Evolutionary conservation across 2,797 vertebrate genomes (phyloP).

Genomic region (Tarsius wallacei): DNA sequence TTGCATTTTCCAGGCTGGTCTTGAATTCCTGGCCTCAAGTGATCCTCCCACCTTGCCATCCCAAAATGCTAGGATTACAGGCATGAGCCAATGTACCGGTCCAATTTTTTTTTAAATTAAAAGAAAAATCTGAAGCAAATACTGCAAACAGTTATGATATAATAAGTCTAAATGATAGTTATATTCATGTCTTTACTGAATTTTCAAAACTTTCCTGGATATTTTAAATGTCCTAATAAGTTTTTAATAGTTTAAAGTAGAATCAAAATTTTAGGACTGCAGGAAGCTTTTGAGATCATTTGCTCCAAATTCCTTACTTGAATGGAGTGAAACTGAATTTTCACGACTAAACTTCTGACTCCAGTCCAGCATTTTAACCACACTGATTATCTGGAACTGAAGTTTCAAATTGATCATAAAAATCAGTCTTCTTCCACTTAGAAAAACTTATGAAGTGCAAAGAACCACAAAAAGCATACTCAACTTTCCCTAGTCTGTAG

Average conservation of each 20-base stretch:
- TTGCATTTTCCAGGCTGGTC: too few relatives aligned
- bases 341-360: neutral
- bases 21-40: too few relatives aligned
- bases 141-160: neutral
- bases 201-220: neutral
- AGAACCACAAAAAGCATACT: neutral
- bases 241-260: neutral
- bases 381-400: neutral
- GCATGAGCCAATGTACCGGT: too few relatives aligned
- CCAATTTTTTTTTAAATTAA: neutral
- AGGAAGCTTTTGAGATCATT: slow-evolving; percentile 17
- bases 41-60: too few relatives aligned
- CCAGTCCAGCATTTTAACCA: neutral
- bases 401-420: neutral
- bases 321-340: neutral
- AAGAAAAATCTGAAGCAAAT: slow-evolving; percentile 35
- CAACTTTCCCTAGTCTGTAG: neutral
- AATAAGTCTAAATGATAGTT: neutral
- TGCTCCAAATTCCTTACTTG: neutral
- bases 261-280: neutral
- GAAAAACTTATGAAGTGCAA: neutral
- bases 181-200: neutral
- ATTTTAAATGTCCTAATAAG: neutral
- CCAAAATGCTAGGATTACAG: too few relatives aligned
- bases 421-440: slow-evolving; percentile 47